Evolutionary conservation across 2,113 vertebrate genomes (phyloP).

Genomic region (Miniopterus natalensis): DNA sequence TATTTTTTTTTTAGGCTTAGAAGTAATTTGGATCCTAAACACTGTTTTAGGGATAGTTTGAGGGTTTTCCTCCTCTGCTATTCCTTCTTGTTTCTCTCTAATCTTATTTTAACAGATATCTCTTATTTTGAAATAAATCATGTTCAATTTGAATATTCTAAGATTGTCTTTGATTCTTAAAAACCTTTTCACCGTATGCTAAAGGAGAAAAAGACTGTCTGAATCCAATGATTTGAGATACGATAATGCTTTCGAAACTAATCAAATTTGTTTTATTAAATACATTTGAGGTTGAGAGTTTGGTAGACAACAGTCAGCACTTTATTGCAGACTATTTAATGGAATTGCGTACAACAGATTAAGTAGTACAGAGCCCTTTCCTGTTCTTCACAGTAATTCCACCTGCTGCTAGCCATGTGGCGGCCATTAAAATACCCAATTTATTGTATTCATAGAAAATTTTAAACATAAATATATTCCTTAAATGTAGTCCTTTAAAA

Average conservation of each 20-base stretch:
- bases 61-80: not conserved
- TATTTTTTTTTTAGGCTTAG: not conserved
- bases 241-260: constrained; percentile 64
- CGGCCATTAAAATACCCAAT: constrained; percentile 57
- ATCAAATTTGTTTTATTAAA: constrained; percentile 67
- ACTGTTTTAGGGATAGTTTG: constrained; percentile 37
- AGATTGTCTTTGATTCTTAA: constrained; percentile 70
- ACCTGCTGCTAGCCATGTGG: constrained; percentile 55
- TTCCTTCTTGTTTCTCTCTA: constrained; percentile 21
- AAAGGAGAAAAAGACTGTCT: constrained; percentile 18
- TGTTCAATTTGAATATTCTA: constrained; percentile 51
- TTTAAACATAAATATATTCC: constrained; percentile 54
- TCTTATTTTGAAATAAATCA: constrained; percentile 68
- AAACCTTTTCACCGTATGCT: constrained; percentile 43
- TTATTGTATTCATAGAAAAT: constrained; percentile 15
- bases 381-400: constrained; percentile 63
- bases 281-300: constrained; percentile 64
- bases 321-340: constrained; percentile 74
- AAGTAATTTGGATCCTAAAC: constrained; percentile 55
- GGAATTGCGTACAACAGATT: constrained; percentile 55
- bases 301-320: constrained; percentile 65
- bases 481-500: constrained; percentile 13
- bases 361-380: constrained; percentile 63
- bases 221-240: constrained; percentile 55
- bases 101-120: constrained; percentile 56